Evolutionary conservation across 1,140 invertebrate species (phyloP).

Genomic region (Drosophila elegans): DNA sequence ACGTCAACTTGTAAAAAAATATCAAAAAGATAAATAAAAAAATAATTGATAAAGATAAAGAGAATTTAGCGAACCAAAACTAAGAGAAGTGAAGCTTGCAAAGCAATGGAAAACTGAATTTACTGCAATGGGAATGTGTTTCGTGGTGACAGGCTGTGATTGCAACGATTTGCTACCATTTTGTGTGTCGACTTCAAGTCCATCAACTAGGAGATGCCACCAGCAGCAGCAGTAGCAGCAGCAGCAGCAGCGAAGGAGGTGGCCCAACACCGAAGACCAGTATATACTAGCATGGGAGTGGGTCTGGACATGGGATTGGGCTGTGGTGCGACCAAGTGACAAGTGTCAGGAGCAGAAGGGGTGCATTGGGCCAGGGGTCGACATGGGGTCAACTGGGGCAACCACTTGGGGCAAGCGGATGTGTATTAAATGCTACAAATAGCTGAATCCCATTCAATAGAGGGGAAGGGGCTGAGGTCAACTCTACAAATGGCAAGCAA

Average conservation of each 20-base stretch:
- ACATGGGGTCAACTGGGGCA: conserved; percentile 4
- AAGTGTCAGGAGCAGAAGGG: conserved; percentile 34
- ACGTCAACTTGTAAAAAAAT: no score
- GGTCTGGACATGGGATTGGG: not conserved
- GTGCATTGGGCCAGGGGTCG: not conserved
- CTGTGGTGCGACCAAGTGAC: conserved; percentile 36
- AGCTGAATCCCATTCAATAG: conserved; percentile 55
- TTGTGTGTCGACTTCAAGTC: conserved; percentile 21
- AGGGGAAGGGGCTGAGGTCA: conserved; percentile 33
- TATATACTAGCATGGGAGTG: not conserved
- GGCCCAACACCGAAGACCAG: not conserved
- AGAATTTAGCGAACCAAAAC: not conserved
- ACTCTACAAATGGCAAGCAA: conserved; percentile 37
- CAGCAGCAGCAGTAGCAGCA: not conserved
- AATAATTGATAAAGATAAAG: not conserved
- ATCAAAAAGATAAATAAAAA: no score
- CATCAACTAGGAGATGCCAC: conserved; percentile 26
- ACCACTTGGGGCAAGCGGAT: conserved; percentile 26
- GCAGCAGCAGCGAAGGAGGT: no score
- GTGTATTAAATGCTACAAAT: conserved; percentile 73
- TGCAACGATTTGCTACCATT: conserved; percentile 31
- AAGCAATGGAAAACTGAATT: not conserved
- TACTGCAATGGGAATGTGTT: not conserved
- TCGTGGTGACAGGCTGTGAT: conserved; percentile 18
- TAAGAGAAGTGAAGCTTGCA: not conserved